Evolutionary conservation across 53 echinoderm and acorn worm genomes (phyloP).

Genomic region (Temnopleurus reevesii): DNA sequence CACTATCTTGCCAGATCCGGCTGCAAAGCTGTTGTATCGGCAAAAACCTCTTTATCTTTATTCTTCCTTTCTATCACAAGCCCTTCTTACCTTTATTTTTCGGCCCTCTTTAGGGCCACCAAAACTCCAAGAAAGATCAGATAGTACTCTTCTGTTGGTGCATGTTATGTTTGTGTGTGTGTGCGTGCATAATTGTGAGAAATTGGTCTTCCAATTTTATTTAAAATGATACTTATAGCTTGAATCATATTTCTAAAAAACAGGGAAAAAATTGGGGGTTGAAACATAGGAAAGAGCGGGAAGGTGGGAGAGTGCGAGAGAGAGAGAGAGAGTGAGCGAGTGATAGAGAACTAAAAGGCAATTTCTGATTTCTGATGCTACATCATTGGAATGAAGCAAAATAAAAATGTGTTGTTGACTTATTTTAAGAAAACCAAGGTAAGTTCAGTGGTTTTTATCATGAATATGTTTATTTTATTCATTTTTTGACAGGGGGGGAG

Average conservation of each 20-base stretch:
- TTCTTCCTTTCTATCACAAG: conserved; percentile 57
- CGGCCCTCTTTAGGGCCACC: conserved; percentile 89
- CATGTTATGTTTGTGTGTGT: background rate
- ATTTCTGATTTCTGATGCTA: too few relatives aligned
- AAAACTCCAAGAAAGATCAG: conserved; percentile 70
- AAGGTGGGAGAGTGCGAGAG: too few relatives aligned
- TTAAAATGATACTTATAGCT: too few relatives aligned
- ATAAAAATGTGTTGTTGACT: too few relatives aligned
- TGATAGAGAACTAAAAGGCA: too few relatives aligned
- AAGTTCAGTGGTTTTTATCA: too few relatives aligned
- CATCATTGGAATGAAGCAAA: too few relatives aligned
- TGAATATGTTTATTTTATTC: too few relatives aligned
- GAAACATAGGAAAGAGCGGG: background rate
- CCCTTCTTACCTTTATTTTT: conserved; percentile 48
- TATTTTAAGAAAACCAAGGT: too few relatives aligned
- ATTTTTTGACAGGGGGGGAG: too few relatives aligned
- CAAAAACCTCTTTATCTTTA: conserved; percentile 37
- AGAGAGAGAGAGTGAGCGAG: too few relatives aligned
- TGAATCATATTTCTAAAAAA: background rate
- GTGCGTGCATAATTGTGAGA: background rate
- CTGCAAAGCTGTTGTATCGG: conserved; percentile 58
- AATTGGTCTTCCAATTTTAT: too few relatives aligned
- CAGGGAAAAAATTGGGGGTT: background rate
- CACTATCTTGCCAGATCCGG: conserved; percentile 45
- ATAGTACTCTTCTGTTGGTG: background rate